Percentiles rank a stretch among this genome's conserved stretches.
Conservation (phyloP, 2,888 invertebrate species). For the Drosophila tripunctata region DNA sequence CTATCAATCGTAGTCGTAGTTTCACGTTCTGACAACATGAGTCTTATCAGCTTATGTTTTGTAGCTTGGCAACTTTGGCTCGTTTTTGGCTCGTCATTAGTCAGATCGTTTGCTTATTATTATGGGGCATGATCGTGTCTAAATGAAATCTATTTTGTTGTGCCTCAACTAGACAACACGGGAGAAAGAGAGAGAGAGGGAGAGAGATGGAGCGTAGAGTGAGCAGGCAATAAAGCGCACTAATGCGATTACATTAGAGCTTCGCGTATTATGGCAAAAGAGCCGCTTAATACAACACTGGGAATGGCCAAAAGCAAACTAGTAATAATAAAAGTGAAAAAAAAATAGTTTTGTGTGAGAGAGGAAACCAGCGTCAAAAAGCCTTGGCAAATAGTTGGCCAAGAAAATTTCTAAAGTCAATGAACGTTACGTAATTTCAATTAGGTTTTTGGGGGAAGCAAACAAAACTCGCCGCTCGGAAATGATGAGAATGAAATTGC, state of each 20-base stretch:
- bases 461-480: constrained; percentile 41
- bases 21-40: constrained; percentile 34
- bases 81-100: constrained; percentile 70
- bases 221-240: constrained; percentile 55
- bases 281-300: constrained; percentile 46
- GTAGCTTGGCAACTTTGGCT: constrained; percentile 42
- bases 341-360: constrained; percentile 27
- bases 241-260: constrained; percentile 80
- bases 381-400: constrained; percentile 31
- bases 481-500: constrained; percentile 76
- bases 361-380: constrained; percentile 26
- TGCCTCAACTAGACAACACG: constrained; percentile 10
- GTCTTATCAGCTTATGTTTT: constrained; percentile 75
- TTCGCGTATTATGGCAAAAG: constrained; percentile 51
- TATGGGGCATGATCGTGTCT: constrained; percentile 77
- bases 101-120: constrained; percentile 65
- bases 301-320: constrained; percentile 31
- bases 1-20: constrained; percentile 14
- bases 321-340: constrained; percentile 74
- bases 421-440: constrained; percentile 80
- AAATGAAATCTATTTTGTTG: constrained; percentile 74
- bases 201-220: constrained; percentile 1
- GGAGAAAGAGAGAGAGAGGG: neutral
- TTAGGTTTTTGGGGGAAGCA: constrained; percentile 53
- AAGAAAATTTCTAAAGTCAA: constrained; percentile 68